Conservation (phyloP, 2,797 vertebrate species). For the Gambelia wislizenii region DNA sequence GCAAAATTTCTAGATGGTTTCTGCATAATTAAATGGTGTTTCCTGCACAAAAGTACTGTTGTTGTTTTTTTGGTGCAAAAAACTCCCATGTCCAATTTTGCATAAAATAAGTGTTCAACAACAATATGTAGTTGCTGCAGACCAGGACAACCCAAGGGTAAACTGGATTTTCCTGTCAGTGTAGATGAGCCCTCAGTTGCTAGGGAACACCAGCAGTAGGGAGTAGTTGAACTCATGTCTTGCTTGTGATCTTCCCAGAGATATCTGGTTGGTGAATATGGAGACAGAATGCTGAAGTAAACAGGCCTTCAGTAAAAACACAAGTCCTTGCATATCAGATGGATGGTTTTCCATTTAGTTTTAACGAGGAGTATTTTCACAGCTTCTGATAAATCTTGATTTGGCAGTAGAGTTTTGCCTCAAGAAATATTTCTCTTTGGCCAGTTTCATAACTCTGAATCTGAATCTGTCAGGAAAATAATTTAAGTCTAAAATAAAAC, state of each 20-base stretch:
- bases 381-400: background rate
- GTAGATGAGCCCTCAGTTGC: too few species aligned
- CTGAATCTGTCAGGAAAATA: constrained; percentile 19
- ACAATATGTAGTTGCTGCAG: too few species aligned
- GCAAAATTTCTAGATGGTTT: too few species aligned
- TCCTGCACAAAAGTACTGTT: too few species aligned
- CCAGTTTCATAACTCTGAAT: constrained; percentile 13
- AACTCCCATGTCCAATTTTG: too few species aligned
- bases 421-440: constrained; percentile 19
- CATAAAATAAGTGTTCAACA: too few species aligned
- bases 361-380: background rate
- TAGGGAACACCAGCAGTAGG: background rate
- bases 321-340: background rate
- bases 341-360: background rate
- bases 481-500: constrained; percentile 5
- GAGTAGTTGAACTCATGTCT: too few species aligned
- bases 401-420: background rate
- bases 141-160: too few species aligned
- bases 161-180: too few species aligned
- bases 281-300: background rate
- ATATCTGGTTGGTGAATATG: background rate
- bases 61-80: too few species aligned
- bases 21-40: too few species aligned
- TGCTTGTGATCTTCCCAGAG: background rate
- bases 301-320: background rate